Evolutionary conservation across 2,888 invertebrate genomes (phyloP), one percentile per base, ranked within the genome.

Genomic region (Mesorhabditis belari): DNA sequence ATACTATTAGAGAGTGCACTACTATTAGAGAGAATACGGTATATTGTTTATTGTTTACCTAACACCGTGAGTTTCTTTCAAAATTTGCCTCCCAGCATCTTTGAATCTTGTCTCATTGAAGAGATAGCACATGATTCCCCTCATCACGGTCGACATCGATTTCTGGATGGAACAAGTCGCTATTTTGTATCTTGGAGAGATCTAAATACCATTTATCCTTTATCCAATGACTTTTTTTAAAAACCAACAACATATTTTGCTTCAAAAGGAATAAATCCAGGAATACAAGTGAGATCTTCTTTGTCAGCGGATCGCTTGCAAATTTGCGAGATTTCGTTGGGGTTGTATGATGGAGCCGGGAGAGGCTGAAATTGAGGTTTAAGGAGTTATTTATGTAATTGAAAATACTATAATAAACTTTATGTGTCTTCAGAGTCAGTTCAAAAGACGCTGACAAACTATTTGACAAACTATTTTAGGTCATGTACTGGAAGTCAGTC

Each of bases 81-180:
- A 49, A 19, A 70, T 62, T 24, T 59, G 58, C 28, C 66, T 59
- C 9, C 59, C 61, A 3, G 64, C 57, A 21, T 58, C 57, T 27
- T 60, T 49, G 59, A 66, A 76, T 3, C 23, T 35, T 3, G 44
- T 28, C 49, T 69, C 64, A 52, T 76, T 66, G 60, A 57, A 74
- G 2, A 76, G 58, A 58, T 64, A 74, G 53, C 76, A 76, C 62
- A 72, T 61, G 5, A 76, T 61, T 4, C 72, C 74, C 4, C 74
- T 70, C 57, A 76, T 72, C 2, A 75, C 67, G 5, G 76, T 75
- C 19, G 74, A 73, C 74, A 75, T 76, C 50, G 67, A 70, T 55
- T 77, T 74, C 54, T 76, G 74, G 17, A 76, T 74, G n/a, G 74
- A 61, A 53, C 76, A 76, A 26, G 66, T 63, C 5, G 65, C 57